Conservation (phyloP, 2,888 invertebrate genomes). For the Perdita meconis region DNA sequence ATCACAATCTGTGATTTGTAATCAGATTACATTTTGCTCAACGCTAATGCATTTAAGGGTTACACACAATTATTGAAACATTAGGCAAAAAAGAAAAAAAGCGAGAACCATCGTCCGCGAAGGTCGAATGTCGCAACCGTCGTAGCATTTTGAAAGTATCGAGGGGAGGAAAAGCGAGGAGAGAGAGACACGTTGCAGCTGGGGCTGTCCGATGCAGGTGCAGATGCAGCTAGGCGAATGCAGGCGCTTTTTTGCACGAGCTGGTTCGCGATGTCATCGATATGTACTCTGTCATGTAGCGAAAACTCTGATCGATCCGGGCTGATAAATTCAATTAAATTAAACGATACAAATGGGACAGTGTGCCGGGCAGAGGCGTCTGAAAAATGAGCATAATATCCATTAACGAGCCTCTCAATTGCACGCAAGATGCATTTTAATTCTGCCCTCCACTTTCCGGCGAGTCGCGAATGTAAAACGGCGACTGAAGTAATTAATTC, state of each 20-base stretch:
- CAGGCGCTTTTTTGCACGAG: slow-evolving; percentile 17
- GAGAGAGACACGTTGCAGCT: slow-evolving; percentile 57
- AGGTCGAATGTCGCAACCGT: slow-evolving; percentile 61
- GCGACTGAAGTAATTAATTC: too few relatives aligned
- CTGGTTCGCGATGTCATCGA: slow-evolving; percentile 34
- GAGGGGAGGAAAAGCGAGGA: slow-evolving; percentile 35
- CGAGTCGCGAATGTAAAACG: too few relatives aligned
- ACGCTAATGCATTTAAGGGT: too few relatives aligned
- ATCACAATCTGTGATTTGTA: too few relatives aligned
- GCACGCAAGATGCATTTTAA: neutral
- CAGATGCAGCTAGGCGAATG: slow-evolving; percentile 24
- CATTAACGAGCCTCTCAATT: neutral
- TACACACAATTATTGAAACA: too few relatives aligned
- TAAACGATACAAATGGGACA: slow-evolving; percentile 46
- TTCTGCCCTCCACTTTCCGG: too few relatives aligned
- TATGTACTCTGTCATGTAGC: neutral
- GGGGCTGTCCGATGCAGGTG: slow-evolving; percentile 50
- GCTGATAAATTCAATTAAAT: slow-evolving; percentile 54
- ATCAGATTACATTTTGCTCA: too few relatives aligned
- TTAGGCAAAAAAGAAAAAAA: too few relatives aligned
- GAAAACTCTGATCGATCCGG: slow-evolving; percentile 46
- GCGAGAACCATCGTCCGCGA: slow-evolving; percentile 11
- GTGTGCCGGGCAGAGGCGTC: slow-evolving; percentile 1
- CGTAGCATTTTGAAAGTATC: slow-evolving; percentile 64
- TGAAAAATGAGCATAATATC: slow-evolving; percentile 21